A percentile compares a stretch with the other conserved stretches of the same genome.
Evolutionary conservation across 2,888 invertebrate species (phyloP).

Genomic region (Cetonia aurata): DNA sequence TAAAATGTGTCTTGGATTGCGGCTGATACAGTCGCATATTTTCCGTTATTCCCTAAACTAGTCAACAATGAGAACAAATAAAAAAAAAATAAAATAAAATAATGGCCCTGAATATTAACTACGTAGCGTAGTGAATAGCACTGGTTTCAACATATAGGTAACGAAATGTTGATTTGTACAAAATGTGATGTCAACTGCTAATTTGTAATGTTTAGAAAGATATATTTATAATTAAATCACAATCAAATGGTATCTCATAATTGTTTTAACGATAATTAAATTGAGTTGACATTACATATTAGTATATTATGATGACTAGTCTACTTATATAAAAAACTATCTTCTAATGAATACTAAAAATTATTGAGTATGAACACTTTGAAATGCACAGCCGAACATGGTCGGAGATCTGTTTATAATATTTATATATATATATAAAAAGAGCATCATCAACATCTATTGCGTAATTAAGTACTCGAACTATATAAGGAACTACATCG

Average conservation of each 20-base stretch:
- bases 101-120: constrained; percentile 43
- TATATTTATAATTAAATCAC: constrained; percentile 3
- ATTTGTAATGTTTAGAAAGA: neutral
- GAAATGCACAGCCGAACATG: constrained; percentile 64
- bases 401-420: constrained; percentile 60
- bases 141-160: constrained; percentile 54
- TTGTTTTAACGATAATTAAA: constrained; percentile 10
- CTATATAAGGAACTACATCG: constrained; percentile 53
- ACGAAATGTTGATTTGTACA: constrained; percentile 54
- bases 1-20: constrained; percentile 18
- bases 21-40: constrained; percentile 36
- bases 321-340: constrained; percentile 51
- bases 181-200: constrained; percentile 51
- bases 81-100: constrained; percentile 30
- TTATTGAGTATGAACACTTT: constrained; percentile 64
- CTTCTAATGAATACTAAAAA: constrained; percentile 53
- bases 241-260: neutral
- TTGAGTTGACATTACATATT: constrained; percentile 51
- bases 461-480: constrained; percentile 48
- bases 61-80: constrained; percentile 43
- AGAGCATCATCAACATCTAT: constrained; percentile 23
- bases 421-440: constrained; percentile 31
- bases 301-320: constrained; percentile 56
- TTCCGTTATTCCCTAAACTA: constrained; percentile 41
- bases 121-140: constrained; percentile 43